These are phyloP conservation scores for Nothobranchius kuhntae DNA, from an alignment of 2,113 vertebrate genomes.

Conservation along the genomic window DNA sequence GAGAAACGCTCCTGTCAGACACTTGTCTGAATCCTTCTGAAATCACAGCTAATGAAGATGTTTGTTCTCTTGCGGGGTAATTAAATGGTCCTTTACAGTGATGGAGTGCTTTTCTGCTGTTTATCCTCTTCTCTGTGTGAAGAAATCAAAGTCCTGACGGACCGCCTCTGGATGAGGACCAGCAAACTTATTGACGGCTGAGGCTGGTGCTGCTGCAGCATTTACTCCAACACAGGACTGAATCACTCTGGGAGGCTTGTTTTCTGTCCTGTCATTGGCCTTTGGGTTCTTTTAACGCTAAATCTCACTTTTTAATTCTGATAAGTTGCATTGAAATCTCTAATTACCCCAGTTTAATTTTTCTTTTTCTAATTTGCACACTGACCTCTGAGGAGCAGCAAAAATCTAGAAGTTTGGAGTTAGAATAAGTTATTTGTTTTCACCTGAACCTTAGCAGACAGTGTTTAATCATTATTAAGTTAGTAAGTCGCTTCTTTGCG, in stretches of 20 bases:
- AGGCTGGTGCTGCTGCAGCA: constrained; percentile 32
- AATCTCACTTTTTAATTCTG: neutral
- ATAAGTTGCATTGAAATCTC: no score
- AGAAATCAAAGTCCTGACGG: constrained; percentile 64
- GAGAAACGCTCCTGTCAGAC: no score
- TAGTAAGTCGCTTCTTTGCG: no score
- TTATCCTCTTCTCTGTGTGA: constrained; percentile 55
- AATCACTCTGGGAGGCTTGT: constrained; percentile 17
- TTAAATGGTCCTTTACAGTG: constrained; percentile 32
- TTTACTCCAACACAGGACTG: constrained; percentile 55
- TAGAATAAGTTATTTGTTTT: no score
- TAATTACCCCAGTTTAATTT: no score
- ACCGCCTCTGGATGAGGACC: constrained; percentile 64
- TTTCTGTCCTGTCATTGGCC: constrained; percentile 17
- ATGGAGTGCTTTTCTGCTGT: constrained; percentile 59
- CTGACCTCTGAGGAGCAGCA: no score
- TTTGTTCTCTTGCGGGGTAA: constrained; percentile 12
- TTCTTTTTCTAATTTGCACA: no score
- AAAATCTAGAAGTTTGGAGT: no score
- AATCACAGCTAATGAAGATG: constrained; percentile 16
- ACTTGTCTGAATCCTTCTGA: constrained; percentile 11
- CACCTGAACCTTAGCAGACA: no score
- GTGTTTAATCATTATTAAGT: no score
- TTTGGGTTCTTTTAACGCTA: constrained; percentile 19
- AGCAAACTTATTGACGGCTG: constrained; percentile 63